These are phyloP conservation scores for Aulostomus chinensis DNA, from an alignment of 2,797 vertebrate species.

Conservation along the genomic window DNA sequence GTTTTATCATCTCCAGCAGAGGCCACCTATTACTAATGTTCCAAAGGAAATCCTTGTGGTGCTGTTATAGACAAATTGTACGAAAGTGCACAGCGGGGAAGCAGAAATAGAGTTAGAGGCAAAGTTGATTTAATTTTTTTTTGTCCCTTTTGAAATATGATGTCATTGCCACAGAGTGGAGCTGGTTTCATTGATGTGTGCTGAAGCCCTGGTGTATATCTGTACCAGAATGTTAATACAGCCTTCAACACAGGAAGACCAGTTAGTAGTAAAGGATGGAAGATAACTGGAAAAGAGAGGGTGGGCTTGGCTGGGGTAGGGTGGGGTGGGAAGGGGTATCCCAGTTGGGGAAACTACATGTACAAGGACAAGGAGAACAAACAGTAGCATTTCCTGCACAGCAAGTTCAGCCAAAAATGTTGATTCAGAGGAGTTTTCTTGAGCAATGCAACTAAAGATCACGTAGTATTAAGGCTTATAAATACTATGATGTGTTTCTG, in stretches of 20 bases:
- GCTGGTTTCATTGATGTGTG: not conserved
- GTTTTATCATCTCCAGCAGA: too few species aligned
- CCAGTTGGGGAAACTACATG: slow-evolving; percentile 33
- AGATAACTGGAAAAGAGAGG: slow-evolving; percentile 29
- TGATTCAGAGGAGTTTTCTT: too few species aligned
- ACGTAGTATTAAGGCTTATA: too few species aligned
- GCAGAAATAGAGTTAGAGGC: too few species aligned
- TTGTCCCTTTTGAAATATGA: not conserved
- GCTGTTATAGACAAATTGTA: too few species aligned
- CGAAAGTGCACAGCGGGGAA: too few species aligned
- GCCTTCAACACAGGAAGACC: slow-evolving; percentile 9
- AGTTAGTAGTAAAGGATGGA: slow-evolving; percentile 1
- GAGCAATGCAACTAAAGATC: too few species aligned
- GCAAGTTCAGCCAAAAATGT: slow-evolving; percentile 11
- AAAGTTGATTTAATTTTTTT: slow-evolving; percentile 10
- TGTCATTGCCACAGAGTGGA: not conserved
- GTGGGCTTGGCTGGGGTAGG: too few species aligned
- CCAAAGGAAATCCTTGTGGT: too few species aligned
- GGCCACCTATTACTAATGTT: too few species aligned
- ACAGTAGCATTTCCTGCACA: slow-evolving; percentile 45
- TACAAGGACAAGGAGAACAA: slow-evolving; percentile 47
- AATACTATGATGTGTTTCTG: slow-evolving; percentile 34
- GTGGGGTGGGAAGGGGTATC: not conserved
- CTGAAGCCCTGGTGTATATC: slow-evolving; percentile 5
- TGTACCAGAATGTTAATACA: slow-evolving; percentile 8